Evolutionary conservation across 2,113 vertebrate species (phyloP).

Genomic region (Polypterus senegalus): DNA sequence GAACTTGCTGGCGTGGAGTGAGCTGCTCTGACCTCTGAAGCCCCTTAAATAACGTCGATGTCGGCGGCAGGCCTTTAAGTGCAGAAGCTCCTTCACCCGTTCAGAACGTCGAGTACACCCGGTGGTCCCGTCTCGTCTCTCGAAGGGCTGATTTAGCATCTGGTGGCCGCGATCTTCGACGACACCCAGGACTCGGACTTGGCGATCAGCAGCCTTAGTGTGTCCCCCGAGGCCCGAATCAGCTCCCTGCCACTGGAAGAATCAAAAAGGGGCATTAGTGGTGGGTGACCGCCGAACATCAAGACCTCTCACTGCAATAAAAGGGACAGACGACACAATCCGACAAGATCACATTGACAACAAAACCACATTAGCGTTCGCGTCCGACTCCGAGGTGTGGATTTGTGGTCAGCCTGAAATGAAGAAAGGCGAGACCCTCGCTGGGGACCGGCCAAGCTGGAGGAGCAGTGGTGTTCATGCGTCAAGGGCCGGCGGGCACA

Average conservation of each 20-base stretch:
- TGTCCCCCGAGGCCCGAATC: constrained; percentile 46
- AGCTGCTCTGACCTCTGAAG: background rate
- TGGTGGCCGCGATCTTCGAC: constrained; percentile 16
- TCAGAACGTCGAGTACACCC: background rate
- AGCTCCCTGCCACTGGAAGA: constrained; percentile 42
- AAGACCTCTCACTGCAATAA: background rate
- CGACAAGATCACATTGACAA: too few relatives aligned
- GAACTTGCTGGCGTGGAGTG: background rate
- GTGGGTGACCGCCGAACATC: too few relatives aligned
- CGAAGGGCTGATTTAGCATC: constrained; percentile 22
- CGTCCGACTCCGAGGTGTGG: too few relatives aligned
- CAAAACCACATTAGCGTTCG: too few relatives aligned
- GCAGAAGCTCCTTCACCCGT: background rate
- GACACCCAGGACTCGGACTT: constrained; percentile 27
- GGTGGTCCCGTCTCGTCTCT: too few relatives aligned
- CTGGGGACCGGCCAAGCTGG: too few relatives aligned
- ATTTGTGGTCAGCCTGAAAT: too few relatives aligned
- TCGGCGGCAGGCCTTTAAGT: constrained; percentile 12
- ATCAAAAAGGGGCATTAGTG: too few relatives aligned
- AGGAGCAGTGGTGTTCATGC: too few relatives aligned
- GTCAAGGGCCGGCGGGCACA: too few relatives aligned
- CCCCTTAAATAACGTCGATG: background rate
- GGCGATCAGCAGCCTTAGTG: constrained; percentile 42
- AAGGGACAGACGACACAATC: too few relatives aligned
- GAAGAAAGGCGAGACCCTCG: too few relatives aligned